These are phyloP conservation scores for Apaloderma vittatum DNA, from an alignment of 2,113 vertebrate genomes.

Conservation along the genomic window DNA sequence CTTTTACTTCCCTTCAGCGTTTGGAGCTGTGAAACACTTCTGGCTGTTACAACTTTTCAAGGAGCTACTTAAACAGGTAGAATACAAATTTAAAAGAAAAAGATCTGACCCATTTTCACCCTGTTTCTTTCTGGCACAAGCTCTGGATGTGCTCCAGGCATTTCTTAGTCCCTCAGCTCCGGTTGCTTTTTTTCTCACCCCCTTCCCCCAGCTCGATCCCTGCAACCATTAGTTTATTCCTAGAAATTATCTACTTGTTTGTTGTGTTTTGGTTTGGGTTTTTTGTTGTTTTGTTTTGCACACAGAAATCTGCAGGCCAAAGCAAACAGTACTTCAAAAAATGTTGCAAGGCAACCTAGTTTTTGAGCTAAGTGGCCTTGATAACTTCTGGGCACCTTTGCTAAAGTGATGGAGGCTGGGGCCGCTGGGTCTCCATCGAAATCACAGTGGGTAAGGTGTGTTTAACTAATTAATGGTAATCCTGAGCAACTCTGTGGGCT, in stretches of 20 bases:
- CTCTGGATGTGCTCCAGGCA: not conserved
- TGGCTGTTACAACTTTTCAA: not conserved
- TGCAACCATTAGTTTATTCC: conserved; percentile 13
- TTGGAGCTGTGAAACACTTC: not conserved
- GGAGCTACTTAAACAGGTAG: conserved; percentile 23
- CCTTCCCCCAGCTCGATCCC: not conserved
- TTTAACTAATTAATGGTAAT: conserved; percentile 1
- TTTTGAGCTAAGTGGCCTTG: not conserved
- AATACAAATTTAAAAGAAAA: conserved; percentile 11
- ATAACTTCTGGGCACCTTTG: not conserved
- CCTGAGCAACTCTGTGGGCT: not conserved
- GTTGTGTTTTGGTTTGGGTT: not conserved
- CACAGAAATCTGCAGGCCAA: not conserved
- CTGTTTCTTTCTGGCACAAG: not conserved
- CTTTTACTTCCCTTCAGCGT: not conserved
- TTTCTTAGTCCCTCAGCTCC: not conserved
- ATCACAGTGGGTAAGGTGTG: not conserved
- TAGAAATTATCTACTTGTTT: conserved; percentile 30
- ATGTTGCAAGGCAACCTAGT: not conserved
- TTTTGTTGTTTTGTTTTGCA: not conserved
- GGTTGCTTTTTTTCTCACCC: not conserved
- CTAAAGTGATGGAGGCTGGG: not conserved
- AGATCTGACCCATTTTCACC: conserved; percentile 5
- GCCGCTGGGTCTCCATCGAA: not conserved
- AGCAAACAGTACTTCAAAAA: conserved; percentile 11